phyloP scores from a whole-genome alignment of 2,113 vertebrate genomes.

The Aythya baeri region DNA sequence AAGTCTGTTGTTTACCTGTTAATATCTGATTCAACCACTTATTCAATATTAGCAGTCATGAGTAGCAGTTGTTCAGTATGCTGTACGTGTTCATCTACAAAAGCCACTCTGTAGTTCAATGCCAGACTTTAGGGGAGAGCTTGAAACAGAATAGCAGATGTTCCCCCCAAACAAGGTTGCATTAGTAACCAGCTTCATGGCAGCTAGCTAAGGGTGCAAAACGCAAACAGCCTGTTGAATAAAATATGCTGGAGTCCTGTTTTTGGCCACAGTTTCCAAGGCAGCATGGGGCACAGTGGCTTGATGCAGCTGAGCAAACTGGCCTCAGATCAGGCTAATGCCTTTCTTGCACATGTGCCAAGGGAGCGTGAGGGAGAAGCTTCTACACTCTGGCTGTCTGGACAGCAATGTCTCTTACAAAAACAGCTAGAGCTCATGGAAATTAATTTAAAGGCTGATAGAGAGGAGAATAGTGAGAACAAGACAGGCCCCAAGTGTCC shows the following conservation, averaged over 20 bases:
- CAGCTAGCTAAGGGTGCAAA: not conserved
- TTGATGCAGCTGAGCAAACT: not conserved
- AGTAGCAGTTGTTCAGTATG: not conserved
- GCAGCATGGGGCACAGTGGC: not conserved
- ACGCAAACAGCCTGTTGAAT: not conserved
- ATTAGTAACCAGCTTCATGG: not conserved
- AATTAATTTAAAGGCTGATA: not conserved
- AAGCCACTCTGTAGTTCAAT: not conserved
- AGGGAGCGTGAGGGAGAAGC: not conserved
- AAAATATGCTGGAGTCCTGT: not conserved
- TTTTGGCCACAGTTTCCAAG: not conserved
- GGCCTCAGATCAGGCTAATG: not conserved
- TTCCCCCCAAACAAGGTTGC: not conserved
- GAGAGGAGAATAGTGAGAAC: not conserved
- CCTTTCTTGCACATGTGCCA: not conserved
- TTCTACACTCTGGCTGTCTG: accelerated
- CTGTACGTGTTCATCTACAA: accelerated
- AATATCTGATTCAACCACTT: not conserved
- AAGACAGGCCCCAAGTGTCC: accelerated
- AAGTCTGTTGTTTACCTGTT: not conserved
- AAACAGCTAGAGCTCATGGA: not conserved
- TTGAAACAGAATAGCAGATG: not conserved
- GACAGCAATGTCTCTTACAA: not conserved
- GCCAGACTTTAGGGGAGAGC: not conserved
- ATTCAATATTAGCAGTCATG: not conserved